phyloP scores from a whole-genome alignment of 2,888 invertebrate species.

The Odontomyia ornata region DNA sequence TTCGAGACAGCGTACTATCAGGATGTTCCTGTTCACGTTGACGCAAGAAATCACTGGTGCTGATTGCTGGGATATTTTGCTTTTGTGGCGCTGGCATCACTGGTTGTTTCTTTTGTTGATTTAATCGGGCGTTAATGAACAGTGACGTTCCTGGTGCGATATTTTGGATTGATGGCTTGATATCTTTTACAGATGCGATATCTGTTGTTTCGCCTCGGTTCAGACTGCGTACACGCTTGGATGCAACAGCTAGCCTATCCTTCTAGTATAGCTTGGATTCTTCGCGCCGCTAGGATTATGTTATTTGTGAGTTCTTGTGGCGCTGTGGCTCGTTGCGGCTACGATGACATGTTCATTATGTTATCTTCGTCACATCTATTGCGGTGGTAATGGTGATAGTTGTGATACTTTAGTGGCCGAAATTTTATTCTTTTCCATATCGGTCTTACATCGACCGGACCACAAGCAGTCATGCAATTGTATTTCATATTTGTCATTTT shows the following conservation, averaged over 20 bases:
- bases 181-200: no score
- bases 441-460: conserved; percentile 77
- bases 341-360: conserved; percentile 55
- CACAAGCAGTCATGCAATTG: conserved; percentile 87
- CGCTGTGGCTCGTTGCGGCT: conserved; percentile 21
- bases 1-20: conserved; percentile 60
- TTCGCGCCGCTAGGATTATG: not conserved
- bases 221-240: not conserved
- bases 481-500: conserved; percentile 56
- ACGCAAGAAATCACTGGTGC: conserved; percentile 3
- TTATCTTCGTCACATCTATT: conserved; percentile 55
- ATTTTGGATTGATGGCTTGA: conserved; percentile 53
- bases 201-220: no score
- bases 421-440: conserved; percentile 59
- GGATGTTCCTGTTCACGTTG: conserved; percentile 52
- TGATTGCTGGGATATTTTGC: conserved; percentile 43
- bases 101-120: conserved; percentile 52
- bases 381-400: conserved; percentile 53
- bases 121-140: conserved; percentile 57
- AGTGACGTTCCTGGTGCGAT: conserved; percentile 62
- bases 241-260: not conserved
- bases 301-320: conserved; percentile 17
- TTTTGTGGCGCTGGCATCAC: conserved; percentile 42
- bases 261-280: not conserved
- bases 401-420: conserved; percentile 26